Evolutionary conservation across 2,113 vertebrate genomes (phyloP).

Genomic region (Triplophysa tibetana): DNA sequence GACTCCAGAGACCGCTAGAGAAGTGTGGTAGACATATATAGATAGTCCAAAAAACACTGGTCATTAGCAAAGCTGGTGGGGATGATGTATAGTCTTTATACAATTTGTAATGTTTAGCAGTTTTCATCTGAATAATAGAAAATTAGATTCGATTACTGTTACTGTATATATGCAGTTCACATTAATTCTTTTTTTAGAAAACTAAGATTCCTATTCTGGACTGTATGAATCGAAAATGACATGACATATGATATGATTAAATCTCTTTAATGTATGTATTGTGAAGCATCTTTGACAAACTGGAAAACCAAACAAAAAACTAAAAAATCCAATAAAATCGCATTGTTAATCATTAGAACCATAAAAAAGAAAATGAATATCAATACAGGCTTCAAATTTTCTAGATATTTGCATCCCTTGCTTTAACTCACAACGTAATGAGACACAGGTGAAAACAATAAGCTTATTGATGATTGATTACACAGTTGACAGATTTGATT

Average conservation of each 20-base stretch:
- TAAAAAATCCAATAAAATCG: background rate
- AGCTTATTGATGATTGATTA: background rate
- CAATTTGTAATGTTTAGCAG: no score
- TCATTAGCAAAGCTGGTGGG: constrained; percentile 72
- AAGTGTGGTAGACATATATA: constrained; percentile 41
- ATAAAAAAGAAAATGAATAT: background rate
- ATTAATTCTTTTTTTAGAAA: no score
- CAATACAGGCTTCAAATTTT: background rate
- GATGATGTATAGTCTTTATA: no score
- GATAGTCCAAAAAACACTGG: constrained; percentile 58
- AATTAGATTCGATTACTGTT: constrained; percentile 74
- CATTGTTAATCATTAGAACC: background rate
- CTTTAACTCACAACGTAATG: background rate
- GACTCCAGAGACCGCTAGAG: constrained; percentile 44
- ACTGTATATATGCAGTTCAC: no score
- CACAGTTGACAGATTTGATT: background rate
- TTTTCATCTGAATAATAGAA: background rate
- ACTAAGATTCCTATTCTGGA: no score
- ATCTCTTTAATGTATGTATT: no score
- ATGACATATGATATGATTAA: no score
- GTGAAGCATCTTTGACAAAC: no score
- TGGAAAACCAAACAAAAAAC: no score
- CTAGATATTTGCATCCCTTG: background rate
- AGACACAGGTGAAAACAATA: constrained; percentile 28
- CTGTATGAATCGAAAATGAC: no score